A percentile compares a stretch with the other conserved stretches of the same genome.
These are phyloP conservation scores for Panthera tigris DNA, from an alignment of 2,113 vertebrate species.

Conservation along the genomic window DNA sequence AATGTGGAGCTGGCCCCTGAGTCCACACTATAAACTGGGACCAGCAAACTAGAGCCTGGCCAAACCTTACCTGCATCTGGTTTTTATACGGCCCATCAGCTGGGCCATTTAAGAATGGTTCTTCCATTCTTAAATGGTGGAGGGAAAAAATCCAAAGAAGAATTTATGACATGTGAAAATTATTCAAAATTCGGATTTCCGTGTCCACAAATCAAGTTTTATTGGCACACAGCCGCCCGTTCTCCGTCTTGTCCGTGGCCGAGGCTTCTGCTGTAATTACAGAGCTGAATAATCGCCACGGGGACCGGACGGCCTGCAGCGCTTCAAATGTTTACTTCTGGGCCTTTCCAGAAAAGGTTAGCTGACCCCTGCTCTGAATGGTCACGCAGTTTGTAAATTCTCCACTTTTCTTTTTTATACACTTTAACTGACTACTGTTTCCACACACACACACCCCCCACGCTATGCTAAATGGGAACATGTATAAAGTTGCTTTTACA, in stretches of 20 bases:
- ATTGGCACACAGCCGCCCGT: background rate
- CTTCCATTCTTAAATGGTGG: background rate
- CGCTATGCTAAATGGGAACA: background rate
- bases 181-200: background rate
- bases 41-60: background rate
- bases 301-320: background rate
- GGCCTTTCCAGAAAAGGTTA: background rate
- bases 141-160: background rate
- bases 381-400: background rate
- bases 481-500: background rate
- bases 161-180: background rate
- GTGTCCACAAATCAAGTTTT: background rate
- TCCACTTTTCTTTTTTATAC: background rate
- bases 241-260: too few species aligned
- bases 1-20: background rate
- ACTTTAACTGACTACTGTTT: background rate
- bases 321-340: too few species aligned
- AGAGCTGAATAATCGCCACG: background rate
- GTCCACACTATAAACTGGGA: too few species aligned
- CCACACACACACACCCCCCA: background rate
- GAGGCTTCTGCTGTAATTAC: background rate
- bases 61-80: fast-evolving
- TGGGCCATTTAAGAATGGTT: background rate
- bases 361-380: background rate
- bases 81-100: background rate